Percentiles rank a stretch among this genome's conserved stretches.
These are phyloP conservation scores for Herminia tarsipennalis DNA, from an alignment of 2,888 invertebrate species.

Conservation along the genomic window DNA sequence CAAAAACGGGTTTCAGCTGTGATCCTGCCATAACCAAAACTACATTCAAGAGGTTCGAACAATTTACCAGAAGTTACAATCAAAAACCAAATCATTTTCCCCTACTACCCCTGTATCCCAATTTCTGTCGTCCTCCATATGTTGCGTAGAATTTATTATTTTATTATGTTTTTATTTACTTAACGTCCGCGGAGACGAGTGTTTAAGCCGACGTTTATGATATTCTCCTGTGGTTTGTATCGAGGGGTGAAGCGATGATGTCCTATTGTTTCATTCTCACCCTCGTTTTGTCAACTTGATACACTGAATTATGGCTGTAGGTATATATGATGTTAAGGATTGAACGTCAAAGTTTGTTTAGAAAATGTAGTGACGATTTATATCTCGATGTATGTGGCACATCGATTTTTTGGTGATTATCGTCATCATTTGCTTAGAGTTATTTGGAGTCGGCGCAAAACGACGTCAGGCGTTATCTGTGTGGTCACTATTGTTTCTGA, in stretches of 20 bases:
- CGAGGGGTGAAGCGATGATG: constrained; percentile 73
- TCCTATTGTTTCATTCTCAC: constrained; percentile 78
- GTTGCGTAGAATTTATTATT: constrained; percentile 82
- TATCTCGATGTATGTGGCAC: no score
- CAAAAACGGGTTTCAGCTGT: no score
- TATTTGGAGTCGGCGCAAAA: no score
- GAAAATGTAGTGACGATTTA: neutral
- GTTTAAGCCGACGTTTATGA: constrained; percentile 85
- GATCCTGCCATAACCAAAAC: no score
- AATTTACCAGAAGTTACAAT: no score
- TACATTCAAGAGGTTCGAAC: no score
- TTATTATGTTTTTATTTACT: constrained; percentile 84
- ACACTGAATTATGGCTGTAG: constrained; percentile 51
- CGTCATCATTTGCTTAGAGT: no score
- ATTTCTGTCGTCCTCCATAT: constrained; percentile 70
- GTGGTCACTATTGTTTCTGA: no score
- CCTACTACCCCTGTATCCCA: constrained; percentile 44
- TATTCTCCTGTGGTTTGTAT: constrained; percentile 80
- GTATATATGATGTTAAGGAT: constrained; percentile 34
- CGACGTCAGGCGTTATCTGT: no score
- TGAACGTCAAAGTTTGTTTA: neutral
- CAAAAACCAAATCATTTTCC: no score
- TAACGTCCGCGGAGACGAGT: constrained; percentile 78
- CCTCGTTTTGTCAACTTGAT: constrained; percentile 74
- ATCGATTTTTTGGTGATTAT: no score